phyloP scores from a whole-genome alignment of 2,888 invertebrate species.

The Philaethria dido region DNA sequence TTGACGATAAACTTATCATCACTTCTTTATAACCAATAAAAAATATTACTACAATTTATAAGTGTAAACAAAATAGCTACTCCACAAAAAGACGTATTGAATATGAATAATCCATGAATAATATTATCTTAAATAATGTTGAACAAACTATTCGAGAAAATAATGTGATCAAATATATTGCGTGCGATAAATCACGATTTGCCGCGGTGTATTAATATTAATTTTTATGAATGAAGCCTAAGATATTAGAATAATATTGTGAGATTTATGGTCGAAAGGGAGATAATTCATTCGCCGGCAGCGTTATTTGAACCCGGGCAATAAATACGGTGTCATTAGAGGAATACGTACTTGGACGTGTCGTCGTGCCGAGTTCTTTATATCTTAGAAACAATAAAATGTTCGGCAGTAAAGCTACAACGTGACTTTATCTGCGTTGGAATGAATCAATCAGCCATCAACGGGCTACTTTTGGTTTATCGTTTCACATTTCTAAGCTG shows the following conservation, averaged over 20 bases:
- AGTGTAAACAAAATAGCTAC: conserved; percentile 6
- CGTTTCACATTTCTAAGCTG: conserved; percentile 45
- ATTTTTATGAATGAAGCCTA: conserved; percentile 41
- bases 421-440: conserved; percentile 65
- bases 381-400: conserved; percentile 66
- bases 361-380: conserved; percentile 51
- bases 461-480: conserved; percentile 57
- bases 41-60: conserved; percentile 9
- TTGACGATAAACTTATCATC: background rate
- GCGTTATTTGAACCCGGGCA: conserved; percentile 33
- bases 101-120: conserved; percentile 32
- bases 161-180: conserved; percentile 35
- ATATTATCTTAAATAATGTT: conserved; percentile 33
- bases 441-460: conserved; percentile 73
- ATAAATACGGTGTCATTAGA: conserved; percentile 40
- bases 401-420: conserved; percentile 59
- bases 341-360: conserved; percentile 12
- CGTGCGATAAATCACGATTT: conserved; percentile 38
- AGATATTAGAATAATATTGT: conserved; percentile 39
- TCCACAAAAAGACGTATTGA: conserved; percentile 14
- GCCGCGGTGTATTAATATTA: conserved; percentile 37
- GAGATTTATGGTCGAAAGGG: conserved; percentile 34
- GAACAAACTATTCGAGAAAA: conserved; percentile 31
- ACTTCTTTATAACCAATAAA: background rate
- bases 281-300: conserved; percentile 37